These are phyloP conservation scores for Sycobia sp. DNA, from an alignment of 1,140 invertebrate genomes.

Conservation along the genomic window DNA sequence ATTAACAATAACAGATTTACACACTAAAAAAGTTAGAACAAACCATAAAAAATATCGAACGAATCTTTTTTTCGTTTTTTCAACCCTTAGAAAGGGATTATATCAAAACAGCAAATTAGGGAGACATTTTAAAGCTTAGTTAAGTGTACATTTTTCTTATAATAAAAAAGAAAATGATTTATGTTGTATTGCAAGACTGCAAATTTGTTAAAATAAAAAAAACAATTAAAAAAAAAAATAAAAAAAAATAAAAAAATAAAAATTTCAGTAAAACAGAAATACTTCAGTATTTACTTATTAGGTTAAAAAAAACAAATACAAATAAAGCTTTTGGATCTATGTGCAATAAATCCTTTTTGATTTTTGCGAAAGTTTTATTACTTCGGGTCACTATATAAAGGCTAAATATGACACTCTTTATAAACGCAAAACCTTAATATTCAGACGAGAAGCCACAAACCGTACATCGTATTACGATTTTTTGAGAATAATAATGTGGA, in stretches of 20 bases:
- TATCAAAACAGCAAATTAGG: too few relatives aligned
- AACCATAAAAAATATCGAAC: too few relatives aligned
- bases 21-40: too few relatives aligned
- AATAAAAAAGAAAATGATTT: slow-evolving; percentile 25
- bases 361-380: slow-evolving; percentile 53
- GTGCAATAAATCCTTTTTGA: slow-evolving; percentile 35
- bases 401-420: slow-evolving; percentile 53
- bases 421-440: slow-evolving; percentile 52
- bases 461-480: slow-evolving; percentile 28
- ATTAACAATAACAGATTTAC: too few relatives aligned
- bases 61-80: too few relatives aligned
- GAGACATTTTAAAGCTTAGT: slow-evolving; percentile 19
- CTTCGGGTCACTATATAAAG: slow-evolving; percentile 51
- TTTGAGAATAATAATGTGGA: slow-evolving; percentile 50
- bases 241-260: background rate
- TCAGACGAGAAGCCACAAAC: slow-evolving; percentile 43
- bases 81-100: too few relatives aligned
- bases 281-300: background rate
- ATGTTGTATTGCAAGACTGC: slow-evolving; percentile 12
- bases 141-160: slow-evolving; percentile 10
- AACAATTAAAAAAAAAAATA: background rate
- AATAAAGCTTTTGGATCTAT: slow-evolving; percentile 6
- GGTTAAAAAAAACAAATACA: slow-evolving; percentile 18
- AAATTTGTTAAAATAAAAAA: slow-evolving; percentile 16
- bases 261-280: slow-evolving; percentile 11